Evolutionary conservation across 2,113 vertebrate species (phyloP).

Genomic region (Irena cyanogastra): DNA sequence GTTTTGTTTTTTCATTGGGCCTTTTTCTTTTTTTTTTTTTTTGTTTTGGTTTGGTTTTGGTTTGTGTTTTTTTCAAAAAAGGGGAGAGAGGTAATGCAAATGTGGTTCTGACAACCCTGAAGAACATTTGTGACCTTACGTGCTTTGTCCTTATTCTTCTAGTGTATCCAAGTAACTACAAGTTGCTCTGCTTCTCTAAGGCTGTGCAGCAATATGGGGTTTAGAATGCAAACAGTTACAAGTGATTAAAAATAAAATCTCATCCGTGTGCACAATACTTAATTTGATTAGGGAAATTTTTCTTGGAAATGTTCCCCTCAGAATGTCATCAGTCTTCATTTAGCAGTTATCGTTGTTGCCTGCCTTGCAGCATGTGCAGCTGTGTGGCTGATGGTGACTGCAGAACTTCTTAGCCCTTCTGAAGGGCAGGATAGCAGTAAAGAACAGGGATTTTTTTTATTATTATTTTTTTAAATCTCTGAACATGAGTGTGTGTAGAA

Average conservation of each 20-base stretch:
- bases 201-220: neutral
- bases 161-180: neutral
- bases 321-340: neutral
- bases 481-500: neutral
- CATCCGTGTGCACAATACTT: neutral
- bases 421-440: neutral
- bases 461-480: neutral
- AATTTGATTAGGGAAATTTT: neutral
- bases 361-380: neutral
- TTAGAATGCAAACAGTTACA: neutral
- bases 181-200: neutral
- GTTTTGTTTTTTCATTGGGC: neutral
- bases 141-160: neutral
- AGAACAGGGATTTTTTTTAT: neutral
- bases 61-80: neutral
- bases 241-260: neutral
- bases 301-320: neutral
- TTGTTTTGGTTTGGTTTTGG: neutral
- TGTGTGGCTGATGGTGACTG: neutral
- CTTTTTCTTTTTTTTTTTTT: neutral
- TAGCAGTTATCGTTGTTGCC: neutral
- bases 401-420: neutral
- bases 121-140: neutral
- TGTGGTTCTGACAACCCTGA: neutral
- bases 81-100: fast-evolving